Evolutionary conservation across 2,113 vertebrate species (phyloP), one percentile per base, ranked within the genome.

Genomic region (Stegastes partitus): DNA sequence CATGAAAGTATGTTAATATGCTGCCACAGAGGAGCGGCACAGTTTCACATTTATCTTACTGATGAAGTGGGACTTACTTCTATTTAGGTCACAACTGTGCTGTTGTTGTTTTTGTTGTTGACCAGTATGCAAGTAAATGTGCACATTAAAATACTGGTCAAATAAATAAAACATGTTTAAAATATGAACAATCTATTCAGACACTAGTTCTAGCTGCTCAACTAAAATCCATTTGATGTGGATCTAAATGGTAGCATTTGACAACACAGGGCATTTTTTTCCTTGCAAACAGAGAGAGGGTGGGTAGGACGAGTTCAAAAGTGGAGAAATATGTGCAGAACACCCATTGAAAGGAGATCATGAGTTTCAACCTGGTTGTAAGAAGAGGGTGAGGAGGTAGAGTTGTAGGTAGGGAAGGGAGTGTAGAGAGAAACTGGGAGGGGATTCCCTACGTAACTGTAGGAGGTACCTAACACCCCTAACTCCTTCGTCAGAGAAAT

Each of bases 401-500:
- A 50, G 25, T n/a, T 47, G 54, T 7, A 39, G 23, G 50, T 18
- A 22, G 28, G 21, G 14, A 42, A 44, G 57, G 64, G 65, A 82
- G 53, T 56, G 64, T 37, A 64, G 42, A 70, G 50, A 66, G 42
- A 22, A 26, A n/a, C 56, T 72, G 68, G 79, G 55, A 67, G 70
- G 85, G 67, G 59, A 82, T 79, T 87, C 77, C 89, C 83, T 81
- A 57, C 34, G 31, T 42, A 85, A 85, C 56, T 68, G 68, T 50
- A 51, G 80, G 66, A 86, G 77, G 76, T 34, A 68, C 50, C 72
- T 2, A 62, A 82, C 69, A 70, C 70, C 67, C 84, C 63, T 57
- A 79, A 65, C 68, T 61, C 57, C 74, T 84, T 57, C 66, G 80
- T 84, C 77, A 81, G 68, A 86, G 58, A 80, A 87, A 93, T 91